Evolutionary conservation across 1,140 invertebrate genomes (phyloP).

Genomic region (Ostrea edulis): DNA sequence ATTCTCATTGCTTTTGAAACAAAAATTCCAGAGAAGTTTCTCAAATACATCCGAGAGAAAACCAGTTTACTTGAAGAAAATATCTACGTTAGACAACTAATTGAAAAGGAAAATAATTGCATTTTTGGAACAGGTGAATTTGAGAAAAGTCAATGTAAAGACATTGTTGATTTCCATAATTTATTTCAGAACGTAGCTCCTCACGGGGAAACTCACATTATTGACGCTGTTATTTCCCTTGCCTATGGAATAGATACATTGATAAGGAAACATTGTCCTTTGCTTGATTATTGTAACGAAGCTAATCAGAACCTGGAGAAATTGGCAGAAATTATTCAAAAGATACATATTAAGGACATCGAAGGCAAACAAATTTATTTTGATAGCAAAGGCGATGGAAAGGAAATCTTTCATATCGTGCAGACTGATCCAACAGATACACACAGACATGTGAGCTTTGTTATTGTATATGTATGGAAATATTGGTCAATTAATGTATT

Average conservation of each 20-base stretch:
- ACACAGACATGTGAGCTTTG: neutral
- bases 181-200: neutral
- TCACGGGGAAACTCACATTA: slow-evolving; percentile 14
- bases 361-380: neutral
- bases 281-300: slow-evolving; percentile 22
- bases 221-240: slow-evolving; percentile 22
- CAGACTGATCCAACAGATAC: neutral
- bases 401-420: neutral
- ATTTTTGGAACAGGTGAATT: neutral
- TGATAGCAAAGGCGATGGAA: slow-evolving; percentile 34
- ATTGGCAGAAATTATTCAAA: slow-evolving; percentile 9
- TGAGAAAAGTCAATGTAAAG: neutral
- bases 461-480: too few species aligned
- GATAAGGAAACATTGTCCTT: neutral
- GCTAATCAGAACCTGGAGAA: neutral
- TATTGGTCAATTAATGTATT: too few species aligned
- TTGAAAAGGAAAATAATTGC: neutral
- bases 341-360: neutral
- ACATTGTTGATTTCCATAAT: slow-evolving; percentile 7
- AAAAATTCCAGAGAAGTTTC: neutral
- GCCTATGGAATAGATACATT: slow-evolving; percentile 1
- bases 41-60: neutral
- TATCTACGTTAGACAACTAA: neutral
- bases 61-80: neutral
- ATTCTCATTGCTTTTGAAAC: slow-evolving; percentile 8